Percentiles rank a stretch among this genome's conserved stretches.
Conservation (phyloP, 1,140 invertebrate genomes). For the Anoplophora glabripennis region DNA sequence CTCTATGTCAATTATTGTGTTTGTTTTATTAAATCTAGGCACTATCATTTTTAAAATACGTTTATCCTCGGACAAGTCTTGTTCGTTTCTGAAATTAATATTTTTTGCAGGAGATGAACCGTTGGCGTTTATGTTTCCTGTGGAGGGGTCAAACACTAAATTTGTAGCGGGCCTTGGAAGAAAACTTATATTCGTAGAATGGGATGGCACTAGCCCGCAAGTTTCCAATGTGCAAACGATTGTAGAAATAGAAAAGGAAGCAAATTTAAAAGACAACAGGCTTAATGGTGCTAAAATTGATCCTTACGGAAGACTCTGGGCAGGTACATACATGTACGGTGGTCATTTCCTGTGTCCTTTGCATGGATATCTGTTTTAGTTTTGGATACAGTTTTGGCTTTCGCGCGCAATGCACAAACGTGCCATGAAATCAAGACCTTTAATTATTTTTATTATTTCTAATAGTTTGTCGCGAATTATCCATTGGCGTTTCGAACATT, state of each 20-base stretch:
- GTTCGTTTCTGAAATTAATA: too few relatives aligned
- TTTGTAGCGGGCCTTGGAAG: conserved; percentile 32
- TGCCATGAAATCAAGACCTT: not conserved
- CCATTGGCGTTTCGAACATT: not conserved
- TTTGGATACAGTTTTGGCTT: not conserved
- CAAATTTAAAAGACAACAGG: conserved; percentile 52
- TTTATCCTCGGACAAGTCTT: too few relatives aligned
- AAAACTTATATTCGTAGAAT: conserved; percentile 31
- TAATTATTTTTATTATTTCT: not conserved
- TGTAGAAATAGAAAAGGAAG: conserved; percentile 56
- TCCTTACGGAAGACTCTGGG: conserved; percentile 69
- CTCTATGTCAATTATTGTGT: too few relatives aligned
- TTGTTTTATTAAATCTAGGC: too few relatives aligned
- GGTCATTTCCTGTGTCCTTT: not conserved
- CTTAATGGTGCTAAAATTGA: conserved; percentile 88
- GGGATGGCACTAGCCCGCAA: conserved; percentile 31
- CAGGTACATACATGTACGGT: conserved; percentile 58
- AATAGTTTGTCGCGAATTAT: too few relatives aligned
- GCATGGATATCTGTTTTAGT: not conserved
- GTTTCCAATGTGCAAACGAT: conserved; percentile 47
- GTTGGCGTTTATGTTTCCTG: conserved; percentile 24
- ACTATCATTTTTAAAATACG: too few relatives aligned
- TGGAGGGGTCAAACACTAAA: conserved; percentile 22
- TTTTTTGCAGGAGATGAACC: too few relatives aligned
- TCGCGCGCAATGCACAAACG: too few relatives aligned